Evolutionary conservation across 1,140 invertebrate species (phyloP).

Genomic region (Tenebrio molitor): DNA sequence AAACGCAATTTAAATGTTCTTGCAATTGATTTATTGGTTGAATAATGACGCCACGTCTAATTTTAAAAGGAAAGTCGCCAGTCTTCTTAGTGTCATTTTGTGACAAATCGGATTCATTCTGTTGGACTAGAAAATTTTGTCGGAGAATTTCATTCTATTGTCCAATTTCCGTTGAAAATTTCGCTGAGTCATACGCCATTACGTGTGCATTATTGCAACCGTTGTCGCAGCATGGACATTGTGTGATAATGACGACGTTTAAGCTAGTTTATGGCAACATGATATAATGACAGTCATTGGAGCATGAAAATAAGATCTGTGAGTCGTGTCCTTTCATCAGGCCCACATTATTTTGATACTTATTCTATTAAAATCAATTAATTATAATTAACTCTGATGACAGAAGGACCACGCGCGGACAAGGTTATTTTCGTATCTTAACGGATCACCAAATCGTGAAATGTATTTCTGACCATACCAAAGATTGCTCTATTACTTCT

Average conservation of each 20-base stretch:
- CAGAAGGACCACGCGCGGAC: not conserved
- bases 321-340: not conserved
- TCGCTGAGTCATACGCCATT: no score
- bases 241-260: conserved; percentile 13
- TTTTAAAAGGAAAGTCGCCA: no score
- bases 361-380: conserved; percentile 17
- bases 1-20: no score
- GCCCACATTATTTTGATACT: conserved; percentile 25
- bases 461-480: conserved; percentile 8
- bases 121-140: no score
- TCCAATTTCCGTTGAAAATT: no score
- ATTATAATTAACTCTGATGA: not conserved
- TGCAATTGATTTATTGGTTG: no score
- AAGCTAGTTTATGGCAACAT: not conserved
- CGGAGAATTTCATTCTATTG: no score
- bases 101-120: no score
- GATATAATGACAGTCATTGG: conserved; percentile 10
- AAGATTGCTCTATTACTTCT: conserved; percentile 26
- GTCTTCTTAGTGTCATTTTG: no score
- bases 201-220: not conserved
- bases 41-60: no score
- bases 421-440: conserved; percentile 16
- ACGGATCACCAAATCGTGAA: conserved; percentile 8
- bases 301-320: not conserved
- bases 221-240: not conserved